Conservation (phyloP, 2,113 vertebrate genomes). For the Nymphicus hollandicus region DNA sequence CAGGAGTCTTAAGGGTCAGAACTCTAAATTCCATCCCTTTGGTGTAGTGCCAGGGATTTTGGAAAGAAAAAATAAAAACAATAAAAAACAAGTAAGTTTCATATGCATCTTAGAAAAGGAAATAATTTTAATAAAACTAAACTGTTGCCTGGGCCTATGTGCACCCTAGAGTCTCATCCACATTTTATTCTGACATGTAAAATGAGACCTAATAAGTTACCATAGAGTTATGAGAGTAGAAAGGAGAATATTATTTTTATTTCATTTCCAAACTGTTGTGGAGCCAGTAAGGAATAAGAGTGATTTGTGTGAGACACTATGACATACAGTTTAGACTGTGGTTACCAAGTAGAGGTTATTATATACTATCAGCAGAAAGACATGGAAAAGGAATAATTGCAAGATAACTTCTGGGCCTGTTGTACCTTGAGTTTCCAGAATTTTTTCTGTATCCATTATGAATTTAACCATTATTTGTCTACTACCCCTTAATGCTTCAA, state of each 20-base stretch:
- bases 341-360: background rate
- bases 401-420: background rate
- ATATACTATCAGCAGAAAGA: background rate
- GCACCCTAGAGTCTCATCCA: background rate
- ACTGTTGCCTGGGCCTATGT: background rate
- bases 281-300: background rate
- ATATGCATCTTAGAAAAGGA: background rate
- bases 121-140: background rate
- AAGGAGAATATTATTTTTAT: background rate
- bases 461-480: background rate
- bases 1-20: background rate
- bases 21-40: background rate
- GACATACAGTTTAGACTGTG: background rate
- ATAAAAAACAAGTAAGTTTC: background rate
- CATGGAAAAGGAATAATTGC: background rate
- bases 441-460: background rate
- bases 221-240: background rate
- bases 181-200: background rate
- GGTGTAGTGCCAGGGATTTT: background rate
- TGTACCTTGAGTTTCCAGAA: background rate
- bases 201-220: background rate
- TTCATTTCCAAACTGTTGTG: background rate
- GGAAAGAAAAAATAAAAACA: background rate
- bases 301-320: background rate
- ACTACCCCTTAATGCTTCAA: background rate